phyloP scores from a whole-genome alignment of 2,797 vertebrate genomes.

The Scomberomorus guttatus region DNA sequence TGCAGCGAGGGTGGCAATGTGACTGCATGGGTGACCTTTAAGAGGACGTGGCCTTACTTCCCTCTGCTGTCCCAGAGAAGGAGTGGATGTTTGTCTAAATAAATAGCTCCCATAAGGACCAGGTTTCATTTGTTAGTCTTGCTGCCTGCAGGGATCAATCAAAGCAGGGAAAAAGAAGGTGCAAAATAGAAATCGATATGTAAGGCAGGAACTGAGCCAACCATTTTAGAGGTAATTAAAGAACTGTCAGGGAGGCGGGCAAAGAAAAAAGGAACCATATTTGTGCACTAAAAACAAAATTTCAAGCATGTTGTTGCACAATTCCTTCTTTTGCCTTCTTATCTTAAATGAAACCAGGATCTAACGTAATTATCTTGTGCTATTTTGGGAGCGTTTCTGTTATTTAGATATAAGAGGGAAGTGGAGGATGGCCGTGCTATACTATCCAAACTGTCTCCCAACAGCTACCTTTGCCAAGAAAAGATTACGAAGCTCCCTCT shows the following conservation, averaged over 20 bases:
- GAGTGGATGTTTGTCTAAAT: slow-evolving; percentile 70
- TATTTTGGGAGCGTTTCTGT: slow-evolving; percentile 15
- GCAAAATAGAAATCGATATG: slow-evolving; percentile 79
- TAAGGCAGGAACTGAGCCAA: slow-evolving; percentile 71
- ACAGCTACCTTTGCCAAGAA: slow-evolving; percentile 44
- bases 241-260: slow-evolving; percentile 43
- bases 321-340: slow-evolving; percentile 15
- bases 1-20: slow-evolving; percentile 39
- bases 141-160: slow-evolving; percentile 70
- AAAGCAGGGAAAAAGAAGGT: slow-evolving; percentile 60
- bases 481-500: slow-evolving; percentile 60
- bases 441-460: slow-evolving; percentile 34
- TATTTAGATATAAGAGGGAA: not conserved
- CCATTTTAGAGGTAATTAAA: slow-evolving; percentile 77
- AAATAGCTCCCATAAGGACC: slow-evolving; percentile 62
- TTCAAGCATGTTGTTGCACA: slow-evolving; percentile 13
- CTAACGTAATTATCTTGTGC: slow-evolving; percentile 26
- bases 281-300: not conserved
- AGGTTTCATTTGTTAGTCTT: slow-evolving; percentile 79
- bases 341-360: slow-evolving; percentile 36
- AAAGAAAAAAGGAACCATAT: slow-evolving; percentile 26
- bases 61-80: slow-evolving; percentile 53
- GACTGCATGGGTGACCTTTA: slow-evolving; percentile 72
- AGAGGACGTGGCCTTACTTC: slow-evolving; percentile 39
- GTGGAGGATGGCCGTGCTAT: not conserved